Base-by-base conservation (phyloP, 2,113 vertebrate genomes). In the Peromyscus californicus region DNA sequence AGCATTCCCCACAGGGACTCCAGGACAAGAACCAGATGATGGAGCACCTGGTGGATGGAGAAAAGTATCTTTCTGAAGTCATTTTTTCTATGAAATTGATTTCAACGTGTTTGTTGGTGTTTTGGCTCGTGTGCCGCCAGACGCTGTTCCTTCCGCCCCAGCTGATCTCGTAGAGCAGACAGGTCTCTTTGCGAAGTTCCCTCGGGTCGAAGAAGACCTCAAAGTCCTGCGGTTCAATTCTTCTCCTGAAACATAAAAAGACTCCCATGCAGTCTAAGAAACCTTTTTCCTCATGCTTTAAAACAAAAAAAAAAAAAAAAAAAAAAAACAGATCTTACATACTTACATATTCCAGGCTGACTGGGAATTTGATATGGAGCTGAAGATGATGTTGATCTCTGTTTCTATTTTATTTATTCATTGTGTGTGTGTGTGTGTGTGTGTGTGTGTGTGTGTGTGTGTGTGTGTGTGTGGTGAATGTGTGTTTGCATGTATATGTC, bases 1-100 rank as follows among this genome's bases (percentile, higher is more conserved):
- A 96, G 26, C 98, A 98, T 0, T 78, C 80, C 82, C 97, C 97
- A 63, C 98, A 98, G 29, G 98, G 98, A 15, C 93, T 98, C 93
- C 98, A 95, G 51, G 98, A 98, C 67, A 98, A 74, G 98, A 98
- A 95, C 98, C 98, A 98, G 91, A 22, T 97, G 79, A 99, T 93
- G 15, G 82, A 98, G 91, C 98, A 98, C 31, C n/a, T 29, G 26
- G 89, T 3, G 1, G 96, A 24, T 2, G 86, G 54, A 24, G 2
- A 10, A 45, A 12, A 0, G 0, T 1, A 0, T 80, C 97, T 92
- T 74, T 96, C 24, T 0, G 9, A 76, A 69, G 93, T 97, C 11
- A 16, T 0, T 65, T 97, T 98, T 91, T 98, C 70, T 86, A 98
- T 90, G 91, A 98, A 98, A 31, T 98, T 98, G 36, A 97, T 2